phyloP scores from a whole-genome alignment of 2,888 invertebrate genomes.

The Phytoseiulus persimilis region DNA sequence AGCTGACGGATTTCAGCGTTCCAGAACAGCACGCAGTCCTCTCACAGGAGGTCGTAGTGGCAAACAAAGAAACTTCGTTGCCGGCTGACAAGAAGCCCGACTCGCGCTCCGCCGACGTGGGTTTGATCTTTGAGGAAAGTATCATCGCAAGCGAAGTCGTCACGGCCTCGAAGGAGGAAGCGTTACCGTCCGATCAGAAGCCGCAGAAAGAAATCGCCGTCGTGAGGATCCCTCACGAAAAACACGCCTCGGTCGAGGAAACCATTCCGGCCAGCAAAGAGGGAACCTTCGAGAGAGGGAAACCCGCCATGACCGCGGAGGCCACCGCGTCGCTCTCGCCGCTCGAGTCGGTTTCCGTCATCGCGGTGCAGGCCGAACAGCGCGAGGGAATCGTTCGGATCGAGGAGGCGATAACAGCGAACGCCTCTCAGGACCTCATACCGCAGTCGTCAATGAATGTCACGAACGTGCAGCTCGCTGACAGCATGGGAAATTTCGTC shows the following conservation, averaged over 20 bases:
- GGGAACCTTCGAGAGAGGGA: constrained; percentile 41
- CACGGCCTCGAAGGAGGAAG: constrained; percentile 43
- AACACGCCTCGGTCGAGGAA: constrained; percentile 41
- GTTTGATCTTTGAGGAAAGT: constrained; percentile 42
- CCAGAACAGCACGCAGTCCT: constrained; percentile 44
- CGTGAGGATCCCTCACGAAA: constrained; percentile 41
- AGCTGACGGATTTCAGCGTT: constrained; percentile 20
- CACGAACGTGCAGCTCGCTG: background rate
- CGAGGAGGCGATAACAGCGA: background rate
- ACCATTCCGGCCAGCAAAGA: constrained; percentile 43
- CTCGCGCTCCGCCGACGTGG: constrained; percentile 40
- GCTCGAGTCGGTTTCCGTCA: constrained; percentile 41
- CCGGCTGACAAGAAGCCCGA: constrained; percentile 40
- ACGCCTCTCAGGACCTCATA: background rate
- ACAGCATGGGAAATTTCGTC: background rate
- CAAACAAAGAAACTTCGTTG: constrained; percentile 42
- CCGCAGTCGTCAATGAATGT: constrained; percentile 11
- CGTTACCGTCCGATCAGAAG: constrained; percentile 39
- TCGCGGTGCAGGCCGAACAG: constrained; percentile 33
- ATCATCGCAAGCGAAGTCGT: constrained; percentile 42
- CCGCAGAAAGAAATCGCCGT: constrained; percentile 41
- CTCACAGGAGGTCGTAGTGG: constrained; percentile 41
- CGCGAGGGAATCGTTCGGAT: constrained; percentile 10
- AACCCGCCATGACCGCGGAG: constrained; percentile 41
- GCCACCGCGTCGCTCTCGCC: constrained; percentile 40